Evolutionary conservation across 2,888 invertebrate species (phyloP), one percentile per base, ranked within the genome.

Genomic region (Caenorhabditis drosophilae): DNA sequence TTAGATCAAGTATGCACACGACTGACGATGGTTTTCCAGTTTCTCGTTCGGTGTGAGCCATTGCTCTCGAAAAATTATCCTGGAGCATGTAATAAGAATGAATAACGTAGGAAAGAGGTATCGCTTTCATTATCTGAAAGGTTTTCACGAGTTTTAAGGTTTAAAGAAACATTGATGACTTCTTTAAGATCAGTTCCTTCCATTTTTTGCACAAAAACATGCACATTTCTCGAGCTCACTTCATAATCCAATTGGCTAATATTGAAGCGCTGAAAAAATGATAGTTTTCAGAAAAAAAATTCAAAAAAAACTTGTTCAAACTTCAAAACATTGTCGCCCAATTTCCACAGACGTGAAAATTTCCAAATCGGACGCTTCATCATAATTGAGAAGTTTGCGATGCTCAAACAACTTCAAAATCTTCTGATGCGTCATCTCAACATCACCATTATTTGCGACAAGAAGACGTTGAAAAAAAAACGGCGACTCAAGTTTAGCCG

Each of bases 141-240:
- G 16, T 36, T n/a, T 1, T 22, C n/a, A 26, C 2, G 12, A 22
- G 15, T 31, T 45, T 36, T 4, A n/a, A n/a, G n/a, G n/a, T n/a
- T n/a, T n/a, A n/a, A 31, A 12, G 12, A 16, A 25, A 23, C 11
- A 12, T 12, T 4, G 34, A 6, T 41, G 6, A 77, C 76, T 58
- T 80, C 77, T 55, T 79, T 81, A 20, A 81, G 50, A 63, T 81
- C 76, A 11, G 63, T 69, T 35, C 73, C 76, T 16, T 73, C 73
- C 80, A 81, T 78, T 53, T 70, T 70, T 51, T 81, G 80, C 4
- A 81, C 67, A 56, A 81, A 78, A 4, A 81, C 79, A 42, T 73
- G 77, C 7, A 77, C 71, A 48, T 81, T 78, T 16, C 62, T 75
- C 7, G 76, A 77, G 42, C 67, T 64, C 9, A 68, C 57, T 42